phyloP scores from a whole-genome alignment of 2,797 vertebrate species.

The Eulemur coronatus region DNA sequence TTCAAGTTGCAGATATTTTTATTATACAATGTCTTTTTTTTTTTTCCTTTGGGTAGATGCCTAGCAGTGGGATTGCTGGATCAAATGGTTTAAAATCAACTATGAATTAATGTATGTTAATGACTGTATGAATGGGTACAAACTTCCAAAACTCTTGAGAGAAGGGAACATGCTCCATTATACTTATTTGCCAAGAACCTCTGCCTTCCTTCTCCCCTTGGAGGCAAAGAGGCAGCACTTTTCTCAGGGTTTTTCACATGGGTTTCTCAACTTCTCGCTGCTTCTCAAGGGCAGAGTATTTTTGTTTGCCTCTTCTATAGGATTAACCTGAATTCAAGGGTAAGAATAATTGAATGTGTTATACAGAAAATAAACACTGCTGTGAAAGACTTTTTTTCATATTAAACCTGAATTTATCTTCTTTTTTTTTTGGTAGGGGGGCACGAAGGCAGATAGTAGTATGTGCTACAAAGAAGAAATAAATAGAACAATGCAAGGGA shows the following conservation, averaged over 20 bases:
- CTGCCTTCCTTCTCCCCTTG: neutral
- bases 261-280: neutral
- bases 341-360: neutral
- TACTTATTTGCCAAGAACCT: neutral
- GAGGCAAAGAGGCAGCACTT: neutral
- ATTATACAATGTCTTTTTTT: no score
- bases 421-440: neutral
- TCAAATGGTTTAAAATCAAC: neutral
- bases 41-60: no score
- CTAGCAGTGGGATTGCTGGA: no score
- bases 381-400: neutral
- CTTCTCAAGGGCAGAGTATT: neutral
- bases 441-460: neutral
- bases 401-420: neutral
- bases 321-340: neutral
- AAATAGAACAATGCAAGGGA: neutral
- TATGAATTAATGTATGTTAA: neutral
- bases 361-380: neutral
- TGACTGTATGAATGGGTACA: neutral
- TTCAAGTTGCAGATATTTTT: no score
- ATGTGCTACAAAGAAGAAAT: neutral
- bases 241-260: neutral
- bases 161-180: neutral
- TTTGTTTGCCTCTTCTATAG: neutral
- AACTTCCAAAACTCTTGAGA: neutral